Base-by-base conservation (phyloP, 64 coral and sea anemone genomes). In the Montipora sp. region DNA sequence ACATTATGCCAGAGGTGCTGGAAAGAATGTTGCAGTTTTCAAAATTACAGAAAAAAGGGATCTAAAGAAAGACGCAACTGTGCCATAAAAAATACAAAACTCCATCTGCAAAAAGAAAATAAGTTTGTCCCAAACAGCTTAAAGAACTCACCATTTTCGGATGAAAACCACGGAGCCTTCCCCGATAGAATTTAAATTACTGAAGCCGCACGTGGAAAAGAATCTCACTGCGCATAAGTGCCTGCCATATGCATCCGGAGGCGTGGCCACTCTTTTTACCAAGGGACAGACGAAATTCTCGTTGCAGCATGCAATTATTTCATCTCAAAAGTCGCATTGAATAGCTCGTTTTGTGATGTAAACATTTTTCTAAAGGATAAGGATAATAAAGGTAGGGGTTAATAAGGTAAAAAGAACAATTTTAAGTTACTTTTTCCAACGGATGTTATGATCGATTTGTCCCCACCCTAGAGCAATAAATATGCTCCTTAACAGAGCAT, bases 101-200 rank as follows among this genome's bases (percentile, higher is more conserved):
- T 63, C 3, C 3, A 63, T 63, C 60, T 63, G 14, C 60, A 12
- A 12, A 4, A 14, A 63, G 13, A 57, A 14, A 14, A 12, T 63
- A 15, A 63, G 60, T 63, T 63, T 16, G 10, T 23, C 13, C 2
- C 23, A 59, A 80, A 23, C 13, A 23, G 68, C 19, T 68, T 68
- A 68, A 68, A 68, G 63, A 48, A 84, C 81, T 51, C 66, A 85
- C 82, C 82, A 85, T 85, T 72, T 82, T 85, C 65, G 60, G 44
- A 50, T 16, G 16, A 47, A 71, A 85, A 85, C 24, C 60, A 47
- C 65, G 7, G 44, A 46, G 63, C 63, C 14, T 71, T 71, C 2
- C 8, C 82, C 65, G 44, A 18, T 47, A 63, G 19, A 53, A 66
- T 49, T 63, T 7, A 19, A 16, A 63, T 12, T 63, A 19, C 15